Base-by-base conservation (phyloP, 2,888 invertebrate genomes). In the Loripinus fragilis region DNA sequence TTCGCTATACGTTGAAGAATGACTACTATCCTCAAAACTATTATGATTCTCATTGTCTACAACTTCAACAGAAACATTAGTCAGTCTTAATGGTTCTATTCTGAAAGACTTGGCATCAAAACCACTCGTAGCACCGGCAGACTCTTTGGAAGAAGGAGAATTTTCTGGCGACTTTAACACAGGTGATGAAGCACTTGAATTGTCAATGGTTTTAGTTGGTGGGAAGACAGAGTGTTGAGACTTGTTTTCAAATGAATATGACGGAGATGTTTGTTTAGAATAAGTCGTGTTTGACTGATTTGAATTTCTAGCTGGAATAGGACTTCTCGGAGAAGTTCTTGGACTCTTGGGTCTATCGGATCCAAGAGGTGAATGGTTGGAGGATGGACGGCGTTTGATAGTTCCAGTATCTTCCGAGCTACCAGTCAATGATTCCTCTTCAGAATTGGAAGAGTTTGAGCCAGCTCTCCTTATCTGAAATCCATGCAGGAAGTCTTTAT, bases 321-420 rank as follows among this genome's bases (percentile, higher is more conserved):
- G 81, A 71, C 84, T 81, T 45, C 81, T 77, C 2, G 84, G 79
- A 25, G 81, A 73, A 20, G 84, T 84, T 66, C 81, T 71, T 65
- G 84, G 84, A 72, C 84, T 84, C 65, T 73, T 77, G 66, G 84
- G 81, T 42, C 81, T 66, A 45, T 84, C 84, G 52, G 71, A 30
- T 52, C 80, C 83, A 28, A 74, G 52, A 20, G 69, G 55, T 64
- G 79, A 74, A 23, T 83, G 78, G 65, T 83, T 87, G 20, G 85
- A 82, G 48, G 80, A 74, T 69, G 90, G 90, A 50, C 91, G 85
- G 15, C 91, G 88, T 81, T 92, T 92, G n/a, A 92, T 92, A 20
- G 92, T 92, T 23, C 91, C 92, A 17, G 90, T 91, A 76, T 92
- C 91, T 72, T 91, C 91, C 0, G 90, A 90, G 60, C 88, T 89